Percentiles rank a stretch among this genome's conserved stretches.
Conservation (phyloP, 2,888 invertebrate species). For the Amaurobius ferox region DNA sequence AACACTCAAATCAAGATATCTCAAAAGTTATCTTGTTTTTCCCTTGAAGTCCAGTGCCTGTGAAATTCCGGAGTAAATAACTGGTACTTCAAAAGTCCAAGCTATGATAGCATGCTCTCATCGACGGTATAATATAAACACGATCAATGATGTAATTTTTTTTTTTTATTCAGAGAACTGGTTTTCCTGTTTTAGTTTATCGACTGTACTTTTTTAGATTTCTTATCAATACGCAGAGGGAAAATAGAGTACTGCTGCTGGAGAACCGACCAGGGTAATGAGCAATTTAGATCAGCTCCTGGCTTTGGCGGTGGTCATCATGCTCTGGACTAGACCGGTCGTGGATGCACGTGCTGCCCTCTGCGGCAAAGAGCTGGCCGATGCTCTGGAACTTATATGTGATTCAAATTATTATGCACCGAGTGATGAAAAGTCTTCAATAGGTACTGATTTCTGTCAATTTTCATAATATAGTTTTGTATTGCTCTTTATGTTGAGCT, state of each 20-base stretch:
- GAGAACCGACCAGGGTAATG: not conserved
- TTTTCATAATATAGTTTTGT: too few species aligned
- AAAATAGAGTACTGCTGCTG: not conserved
- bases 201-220: not conserved
- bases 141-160: not conserved
- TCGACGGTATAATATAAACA: too few species aligned
- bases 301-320: not conserved
- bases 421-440: too few species aligned
- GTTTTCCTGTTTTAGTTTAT: not conserved
- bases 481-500: too few species aligned
- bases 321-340: not conserved
- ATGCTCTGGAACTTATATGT: conserved; percentile 29
- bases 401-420: conserved; percentile 18
- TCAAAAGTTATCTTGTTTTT: too few species aligned
- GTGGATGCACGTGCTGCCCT: not conserved
- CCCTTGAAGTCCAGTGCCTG: too few species aligned
- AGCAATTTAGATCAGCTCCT: not conserved
- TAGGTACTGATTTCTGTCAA: too few species aligned
- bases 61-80: too few species aligned
- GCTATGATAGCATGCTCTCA: too few species aligned
- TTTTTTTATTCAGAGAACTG: not conserved
- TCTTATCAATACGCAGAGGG: not conserved
- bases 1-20: too few species aligned
- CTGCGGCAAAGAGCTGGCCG: conserved; percentile 29
- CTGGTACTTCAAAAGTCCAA: too few species aligned